These are phyloP conservation scores for Barnardius zonarius DNA, from an alignment of 2,113 vertebrate genomes.

Conservation along the genomic window DNA sequence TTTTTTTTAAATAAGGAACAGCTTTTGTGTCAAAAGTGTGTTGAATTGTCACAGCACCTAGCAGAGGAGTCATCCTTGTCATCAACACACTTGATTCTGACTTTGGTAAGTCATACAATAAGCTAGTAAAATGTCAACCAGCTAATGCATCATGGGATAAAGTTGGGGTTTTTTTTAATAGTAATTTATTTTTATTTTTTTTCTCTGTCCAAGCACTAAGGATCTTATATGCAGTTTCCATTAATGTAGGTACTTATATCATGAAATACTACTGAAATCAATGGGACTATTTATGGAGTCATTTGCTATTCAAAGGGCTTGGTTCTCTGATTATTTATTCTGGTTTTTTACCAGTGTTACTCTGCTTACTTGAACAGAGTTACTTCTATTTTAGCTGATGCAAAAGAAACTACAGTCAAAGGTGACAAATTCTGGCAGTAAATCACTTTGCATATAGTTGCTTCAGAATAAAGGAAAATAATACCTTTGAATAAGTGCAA, in stretches of 20 bases:
- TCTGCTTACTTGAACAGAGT: slow-evolving; percentile 51
- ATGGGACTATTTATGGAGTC: slow-evolving; percentile 64
- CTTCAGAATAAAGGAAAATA: slow-evolving; percentile 50
- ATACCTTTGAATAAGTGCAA: not conserved
- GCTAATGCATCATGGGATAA: not conserved
- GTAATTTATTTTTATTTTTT: not conserved
- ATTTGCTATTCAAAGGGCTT: slow-evolving; percentile 60
- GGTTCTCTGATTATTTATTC: slow-evolving; percentile 68
- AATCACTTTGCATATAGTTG: slow-evolving; percentile 6
- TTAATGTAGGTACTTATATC: slow-evolving; percentile 45
- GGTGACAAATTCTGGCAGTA: slow-evolving; percentile 22
- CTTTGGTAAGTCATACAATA: not conserved
- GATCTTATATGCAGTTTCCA: not conserved
- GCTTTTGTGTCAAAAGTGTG: not conserved
- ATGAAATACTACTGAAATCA: slow-evolving; percentile 54
- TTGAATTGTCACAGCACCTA: not conserved
- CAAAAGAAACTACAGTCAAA: slow-evolving; percentile 46
- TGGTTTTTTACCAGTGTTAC: slow-evolving; percentile 43
- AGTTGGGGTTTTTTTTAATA: not conserved
- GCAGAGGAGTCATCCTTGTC: not conserved
- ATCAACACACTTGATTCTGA: not conserved
- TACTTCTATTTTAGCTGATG: slow-evolving; percentile 55
- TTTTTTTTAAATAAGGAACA: not conserved
- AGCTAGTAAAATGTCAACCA: not conserved
- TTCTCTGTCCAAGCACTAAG: not conserved